These are phyloP conservation scores for Carposina sasakii DNA, from an alignment of 1,140 invertebrate species.

Conservation along the genomic window DNA sequence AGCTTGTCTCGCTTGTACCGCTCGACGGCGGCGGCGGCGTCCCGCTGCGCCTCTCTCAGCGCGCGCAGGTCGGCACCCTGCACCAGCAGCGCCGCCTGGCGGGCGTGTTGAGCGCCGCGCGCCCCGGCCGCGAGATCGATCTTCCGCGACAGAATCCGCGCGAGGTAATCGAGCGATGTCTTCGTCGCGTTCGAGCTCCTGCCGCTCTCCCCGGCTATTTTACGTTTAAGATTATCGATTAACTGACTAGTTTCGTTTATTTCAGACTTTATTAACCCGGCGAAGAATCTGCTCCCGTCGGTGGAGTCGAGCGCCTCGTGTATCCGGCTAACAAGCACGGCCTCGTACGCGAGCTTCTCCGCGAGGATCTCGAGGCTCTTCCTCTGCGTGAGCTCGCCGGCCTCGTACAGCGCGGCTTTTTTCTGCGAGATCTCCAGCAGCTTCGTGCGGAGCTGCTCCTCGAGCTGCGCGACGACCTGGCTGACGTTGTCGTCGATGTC, in stretches of 20 bases:
- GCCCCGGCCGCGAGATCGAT: conserved; percentile 63
- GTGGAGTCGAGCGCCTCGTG: conserved; percentile 73
- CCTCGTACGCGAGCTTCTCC: conserved; percentile 84
- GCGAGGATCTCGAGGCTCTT: conserved; percentile 80
- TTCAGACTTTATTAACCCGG: conserved; percentile 74
- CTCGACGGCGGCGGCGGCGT: conserved; percentile 75
- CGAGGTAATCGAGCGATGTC: conserved; percentile 76
- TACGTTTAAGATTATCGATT: conserved; percentile 78
- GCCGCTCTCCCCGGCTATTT: conserved; percentile 74
- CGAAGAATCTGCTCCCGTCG: conserved; percentile 71
- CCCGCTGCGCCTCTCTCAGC: conserved; percentile 74
- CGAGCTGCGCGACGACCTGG: conserved; percentile 76
- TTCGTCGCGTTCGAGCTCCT: conserved; percentile 71
- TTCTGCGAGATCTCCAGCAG: conserved; percentile 77
- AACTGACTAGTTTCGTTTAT: conserved; percentile 83
- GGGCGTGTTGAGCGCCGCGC: conserved; percentile 32
- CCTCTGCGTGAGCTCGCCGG: conserved; percentile 77
- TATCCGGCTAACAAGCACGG: conserved; percentile 77
- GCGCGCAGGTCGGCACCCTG: conserved; percentile 72
- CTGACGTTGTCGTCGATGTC: conserved; percentile 75
- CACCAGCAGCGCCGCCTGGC: conserved; percentile 47
- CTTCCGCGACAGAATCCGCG: conserved; percentile 76
- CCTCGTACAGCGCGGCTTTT: conserved; percentile 74
- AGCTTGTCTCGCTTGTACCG: conserved; percentile 80
- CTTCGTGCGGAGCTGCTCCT: conserved; percentile 78